Conservation (phyloP, 2,113 vertebrate species). For the Emydura subglobosa region DNA sequence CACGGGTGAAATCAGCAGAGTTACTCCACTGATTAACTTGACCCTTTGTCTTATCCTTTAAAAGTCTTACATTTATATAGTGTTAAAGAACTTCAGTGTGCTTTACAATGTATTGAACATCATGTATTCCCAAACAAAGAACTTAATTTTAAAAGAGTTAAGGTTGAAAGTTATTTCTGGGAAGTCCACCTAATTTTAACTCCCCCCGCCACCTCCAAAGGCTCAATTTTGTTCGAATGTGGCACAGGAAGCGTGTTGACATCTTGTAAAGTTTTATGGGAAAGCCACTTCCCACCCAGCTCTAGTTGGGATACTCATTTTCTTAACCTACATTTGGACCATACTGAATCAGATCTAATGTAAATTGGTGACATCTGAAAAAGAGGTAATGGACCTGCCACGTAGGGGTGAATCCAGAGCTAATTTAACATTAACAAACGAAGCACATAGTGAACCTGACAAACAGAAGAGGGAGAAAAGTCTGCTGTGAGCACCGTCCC, state of each 20-base stretch:
- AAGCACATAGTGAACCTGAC: background rate
- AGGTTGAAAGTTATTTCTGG: background rate
- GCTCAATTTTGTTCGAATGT: background rate
- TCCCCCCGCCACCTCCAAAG: background rate
- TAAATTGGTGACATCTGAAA: background rate
- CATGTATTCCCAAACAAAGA: background rate
- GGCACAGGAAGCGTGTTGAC: background rate
- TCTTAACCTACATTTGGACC: background rate
- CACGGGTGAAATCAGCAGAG: background rate
- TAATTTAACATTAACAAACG: background rate
- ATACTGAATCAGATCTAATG: background rate
- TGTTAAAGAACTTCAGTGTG: background rate
- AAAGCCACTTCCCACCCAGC: background rate
- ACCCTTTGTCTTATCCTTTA: background rate
- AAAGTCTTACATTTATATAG: background rate
- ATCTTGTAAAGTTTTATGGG: background rate
- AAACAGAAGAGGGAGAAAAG: background rate
- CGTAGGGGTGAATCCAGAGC: background rate
- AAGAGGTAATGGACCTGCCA: background rate
- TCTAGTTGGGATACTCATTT: background rate
- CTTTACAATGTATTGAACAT: background rate
- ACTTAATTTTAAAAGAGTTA: background rate
- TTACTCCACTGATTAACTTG: background rate
- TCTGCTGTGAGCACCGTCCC: background rate
- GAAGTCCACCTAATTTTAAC: background rate